Percentiles rank a stretch among this genome's conserved stretches.
Evolutionary conservation across 1,140 invertebrate species (phyloP).

Genomic region (Drosophila eugracilis): DNA sequence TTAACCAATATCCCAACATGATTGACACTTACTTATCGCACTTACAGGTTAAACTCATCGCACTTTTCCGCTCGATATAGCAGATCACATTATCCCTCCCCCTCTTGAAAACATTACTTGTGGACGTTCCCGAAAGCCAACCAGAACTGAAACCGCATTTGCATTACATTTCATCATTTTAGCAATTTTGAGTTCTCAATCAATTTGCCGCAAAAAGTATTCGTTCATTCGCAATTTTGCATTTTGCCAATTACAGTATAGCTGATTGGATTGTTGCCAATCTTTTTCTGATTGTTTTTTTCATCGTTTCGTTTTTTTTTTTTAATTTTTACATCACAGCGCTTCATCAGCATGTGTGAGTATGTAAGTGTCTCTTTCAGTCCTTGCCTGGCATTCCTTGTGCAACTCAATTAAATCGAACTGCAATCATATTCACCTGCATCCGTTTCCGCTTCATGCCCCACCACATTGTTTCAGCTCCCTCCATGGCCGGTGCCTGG

Average conservation of each 20-base stretch:
- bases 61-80: constrained; percentile 23
- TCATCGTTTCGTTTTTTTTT: constrained; percentile 7
- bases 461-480: constrained; percentile 38
- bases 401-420: constrained; percentile 77
- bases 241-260: constrained; percentile 75
- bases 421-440: constrained; percentile 74
- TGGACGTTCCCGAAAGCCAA: neutral
- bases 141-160: constrained; percentile 33
- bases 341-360: constrained; percentile 3
- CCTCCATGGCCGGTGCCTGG: constrained; percentile 20
- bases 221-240: constrained; percentile 72
- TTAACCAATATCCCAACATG: neutral
- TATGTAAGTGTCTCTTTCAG: constrained; percentile 14
- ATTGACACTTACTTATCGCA: too few relatives aligned
- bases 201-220: constrained; percentile 71
- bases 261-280: constrained; percentile 77
- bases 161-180: constrained; percentile 62
- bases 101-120: neutral
- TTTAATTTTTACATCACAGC: too few relatives aligned
- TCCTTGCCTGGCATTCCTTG: constrained; percentile 39
- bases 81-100: neutral
- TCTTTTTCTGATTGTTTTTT: constrained; percentile 47
- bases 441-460: constrained; percentile 33
- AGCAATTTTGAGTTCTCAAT: constrained; percentile 74
- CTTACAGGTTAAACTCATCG: neutral